A percentile compares a stretch with the other conserved stretches of the same genome.
Conservation (phyloP, 37 sponge, comb jelly and placozoan genomes). For the Chondrilla cf. caribensis region DNA sequence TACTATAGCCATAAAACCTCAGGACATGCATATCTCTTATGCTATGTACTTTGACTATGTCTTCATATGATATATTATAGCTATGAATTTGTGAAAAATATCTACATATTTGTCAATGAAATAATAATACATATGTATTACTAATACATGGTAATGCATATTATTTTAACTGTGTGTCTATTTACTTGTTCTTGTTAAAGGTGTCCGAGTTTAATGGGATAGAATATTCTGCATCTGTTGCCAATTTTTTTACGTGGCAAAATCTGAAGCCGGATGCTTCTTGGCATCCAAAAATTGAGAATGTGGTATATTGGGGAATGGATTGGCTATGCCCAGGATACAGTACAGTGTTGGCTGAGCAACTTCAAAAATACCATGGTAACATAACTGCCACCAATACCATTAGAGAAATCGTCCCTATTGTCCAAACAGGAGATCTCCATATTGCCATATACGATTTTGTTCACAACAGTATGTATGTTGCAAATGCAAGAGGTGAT, state of each 20-base stretch:
- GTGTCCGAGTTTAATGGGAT: slow-evolving; percentile 67
- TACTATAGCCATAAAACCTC: too few species aligned
- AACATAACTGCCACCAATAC: slow-evolving; percentile 69
- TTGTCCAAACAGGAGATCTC: slow-evolving; percentile 88
- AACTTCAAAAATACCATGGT: slow-evolving; percentile 67
- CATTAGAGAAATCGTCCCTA: slow-evolving; percentile 68
- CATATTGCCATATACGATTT: slow-evolving; percentile 84
- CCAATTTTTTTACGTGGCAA: slow-evolving; percentile 64
- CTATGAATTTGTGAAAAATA: too few species aligned
- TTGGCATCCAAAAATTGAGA: slow-evolving; percentile 77
- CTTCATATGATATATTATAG: too few species aligned
- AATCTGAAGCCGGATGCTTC: slow-evolving; percentile 61
- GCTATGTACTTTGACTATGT: too few species aligned
- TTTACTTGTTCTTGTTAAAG: too few species aligned
- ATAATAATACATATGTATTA: too few species aligned
- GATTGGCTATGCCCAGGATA: slow-evolving; percentile 91
- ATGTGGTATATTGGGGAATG: slow-evolving; percentile 89
- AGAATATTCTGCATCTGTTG: slow-evolving; percentile 75
- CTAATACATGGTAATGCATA: too few species aligned
- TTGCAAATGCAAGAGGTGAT: slow-evolving; percentile 72
- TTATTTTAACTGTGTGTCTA: too few species aligned
- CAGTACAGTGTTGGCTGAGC: slow-evolving; percentile 61
- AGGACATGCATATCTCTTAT: too few species aligned
- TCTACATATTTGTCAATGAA: too few species aligned
- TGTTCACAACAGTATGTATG: slow-evolving; percentile 36